phyloP scores from a whole-genome alignment of 1,140 invertebrate genomes.

The Belonocnema kinseyi region DNA sequence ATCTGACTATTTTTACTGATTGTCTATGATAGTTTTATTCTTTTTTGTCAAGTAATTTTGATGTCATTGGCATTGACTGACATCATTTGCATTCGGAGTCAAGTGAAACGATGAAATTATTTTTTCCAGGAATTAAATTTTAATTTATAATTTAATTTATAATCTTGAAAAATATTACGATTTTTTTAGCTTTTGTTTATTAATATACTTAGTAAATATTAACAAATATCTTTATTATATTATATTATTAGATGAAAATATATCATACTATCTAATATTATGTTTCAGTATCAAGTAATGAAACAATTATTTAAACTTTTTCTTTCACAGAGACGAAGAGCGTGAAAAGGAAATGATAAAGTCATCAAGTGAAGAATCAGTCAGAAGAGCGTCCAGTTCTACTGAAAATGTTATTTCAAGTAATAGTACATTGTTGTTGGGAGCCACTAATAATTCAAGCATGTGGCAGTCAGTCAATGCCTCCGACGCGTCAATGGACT shows the following conservation, averaged over 20 bases:
- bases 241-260: too few relatives aligned
- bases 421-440: conserved; percentile 71
- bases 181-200: too few relatives aligned
- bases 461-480: conserved; percentile 65
- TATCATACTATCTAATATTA: too few relatives aligned
- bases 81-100: too few relatives aligned
- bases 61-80: too few relatives aligned
- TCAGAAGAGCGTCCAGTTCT: conserved; percentile 79
- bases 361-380: conserved; percentile 80
- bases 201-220: conserved; percentile 36
- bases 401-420: conserved; percentile 78
- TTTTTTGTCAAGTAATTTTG: too few relatives aligned
- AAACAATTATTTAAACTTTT: not conserved
- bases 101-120: too few relatives aligned
- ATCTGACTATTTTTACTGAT: too few relatives aligned
- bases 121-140: too few relatives aligned
- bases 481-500: conserved; percentile 59
- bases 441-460: conserved; percentile 65
- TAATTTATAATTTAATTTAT: not conserved
- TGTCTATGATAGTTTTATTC: too few relatives aligned
- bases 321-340: conserved; percentile 79
- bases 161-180: too few relatives aligned
- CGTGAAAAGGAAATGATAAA: conserved; percentile 78
- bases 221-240: too few relatives aligned
- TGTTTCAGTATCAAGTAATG: not conserved